Conservation (phyloP, 2,113 vertebrate genomes). For the Cynopterus brachyotis region DNA sequence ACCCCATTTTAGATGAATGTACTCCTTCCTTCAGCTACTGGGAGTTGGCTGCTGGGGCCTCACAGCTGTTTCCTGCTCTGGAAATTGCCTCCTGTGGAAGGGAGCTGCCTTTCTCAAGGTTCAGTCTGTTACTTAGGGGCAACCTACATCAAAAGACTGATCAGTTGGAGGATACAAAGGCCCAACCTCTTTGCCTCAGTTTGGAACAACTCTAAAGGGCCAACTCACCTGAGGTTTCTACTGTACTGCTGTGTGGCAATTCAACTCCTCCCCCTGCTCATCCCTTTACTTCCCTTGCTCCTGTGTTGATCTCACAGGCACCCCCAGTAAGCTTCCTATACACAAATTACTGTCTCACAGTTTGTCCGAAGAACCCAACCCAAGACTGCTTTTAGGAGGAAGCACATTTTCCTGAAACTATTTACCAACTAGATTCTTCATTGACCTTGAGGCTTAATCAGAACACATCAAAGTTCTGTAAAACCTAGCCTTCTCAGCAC, state of each 20-base stretch:
- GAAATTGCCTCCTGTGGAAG: background rate
- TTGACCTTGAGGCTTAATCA: background rate
- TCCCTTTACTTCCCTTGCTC: background rate
- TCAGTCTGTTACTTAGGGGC: background rate
- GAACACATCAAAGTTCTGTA: background rate
- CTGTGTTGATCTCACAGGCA: background rate
- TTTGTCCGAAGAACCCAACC: background rate
- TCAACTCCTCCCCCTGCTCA: background rate
- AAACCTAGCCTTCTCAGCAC: background rate
- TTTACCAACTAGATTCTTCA: background rate
- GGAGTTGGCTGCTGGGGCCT: background rate
- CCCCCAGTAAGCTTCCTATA: background rate
- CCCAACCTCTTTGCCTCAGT: background rate
- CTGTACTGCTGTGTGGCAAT: background rate
- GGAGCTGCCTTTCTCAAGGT: background rate
- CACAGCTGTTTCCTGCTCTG: background rate
- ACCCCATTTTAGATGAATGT: background rate
- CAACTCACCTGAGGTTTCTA: background rate
- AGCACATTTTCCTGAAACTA: background rate
- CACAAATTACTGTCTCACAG: background rate
- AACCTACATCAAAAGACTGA: background rate
- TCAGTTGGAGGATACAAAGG: background rate
- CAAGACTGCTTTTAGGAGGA: background rate
- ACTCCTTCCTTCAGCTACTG: background rate
- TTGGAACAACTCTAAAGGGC: background rate